Evolutionary conservation across 2,113 vertebrate genomes (phyloP).

Genomic region (Toxotes chatareus): DNA sequence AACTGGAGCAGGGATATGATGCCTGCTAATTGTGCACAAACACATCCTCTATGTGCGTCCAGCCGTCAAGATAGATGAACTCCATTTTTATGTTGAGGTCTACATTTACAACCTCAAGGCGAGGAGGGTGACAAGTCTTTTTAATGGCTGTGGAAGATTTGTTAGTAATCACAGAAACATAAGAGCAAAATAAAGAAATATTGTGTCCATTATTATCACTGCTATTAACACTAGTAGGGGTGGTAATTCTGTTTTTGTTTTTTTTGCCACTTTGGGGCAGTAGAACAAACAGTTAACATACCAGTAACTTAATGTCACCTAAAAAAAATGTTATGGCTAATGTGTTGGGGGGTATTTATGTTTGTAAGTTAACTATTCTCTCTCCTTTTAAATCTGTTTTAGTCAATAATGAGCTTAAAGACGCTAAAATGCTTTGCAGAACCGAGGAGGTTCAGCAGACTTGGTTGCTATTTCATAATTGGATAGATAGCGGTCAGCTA

Average conservation of each 20-base stretch:
- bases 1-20: conserved; percentile 42
- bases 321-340: neutral
- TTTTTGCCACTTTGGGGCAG: neutral
- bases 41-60: conserved; percentile 20
- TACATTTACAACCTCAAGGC: neutral
- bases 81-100: conserved; percentile 20
- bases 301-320: neutral
- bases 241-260: neutral
- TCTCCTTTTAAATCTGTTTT: too few relatives aligned
- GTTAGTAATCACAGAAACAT: neutral
- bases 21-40: conserved; percentile 49
- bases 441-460: too few relatives aligned
- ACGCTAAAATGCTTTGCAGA: too few relatives aligned
- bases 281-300: neutral
- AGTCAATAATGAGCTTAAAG: too few relatives aligned
- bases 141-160: neutral
- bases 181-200: neutral
- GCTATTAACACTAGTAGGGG: neutral
- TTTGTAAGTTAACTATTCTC: too few relatives aligned
- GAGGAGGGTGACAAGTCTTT: neutral
- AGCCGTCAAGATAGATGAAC: neutral
- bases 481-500: neutral
- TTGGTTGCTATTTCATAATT: neutral
- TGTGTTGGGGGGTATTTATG: too few relatives aligned
- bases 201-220: neutral